Conservation (phyloP, 35 echinoderm and acorn worm species). For the Apostichopus parvimensis region DNA sequence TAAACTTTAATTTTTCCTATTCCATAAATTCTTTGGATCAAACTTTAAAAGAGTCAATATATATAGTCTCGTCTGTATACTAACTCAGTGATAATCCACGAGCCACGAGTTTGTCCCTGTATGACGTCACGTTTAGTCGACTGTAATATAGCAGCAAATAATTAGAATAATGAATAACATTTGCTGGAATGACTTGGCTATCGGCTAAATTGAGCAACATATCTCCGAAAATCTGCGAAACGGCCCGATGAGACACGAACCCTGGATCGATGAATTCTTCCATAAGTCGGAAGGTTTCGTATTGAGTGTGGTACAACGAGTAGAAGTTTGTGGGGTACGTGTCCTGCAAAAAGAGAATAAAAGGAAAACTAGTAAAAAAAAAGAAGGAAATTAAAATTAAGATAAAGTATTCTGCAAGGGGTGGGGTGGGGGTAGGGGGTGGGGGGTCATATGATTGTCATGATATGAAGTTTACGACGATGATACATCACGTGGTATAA, state of each 20-base stretch:
- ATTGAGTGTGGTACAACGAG: constrained; percentile 78
- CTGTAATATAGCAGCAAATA: not conserved
- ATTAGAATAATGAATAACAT: constrained; percentile 13
- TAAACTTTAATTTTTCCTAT: too few relatives aligned
- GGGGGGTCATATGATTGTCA: too few relatives aligned
- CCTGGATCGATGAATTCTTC: constrained; percentile 77
- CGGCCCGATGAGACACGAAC: constrained; percentile 56
- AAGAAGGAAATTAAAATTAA: too few relatives aligned
- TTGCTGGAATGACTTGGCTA: constrained; percentile 50
- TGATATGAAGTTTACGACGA: too few relatives aligned
- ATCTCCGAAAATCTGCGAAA: constrained; percentile 58
- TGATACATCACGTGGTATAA: too few relatives aligned
- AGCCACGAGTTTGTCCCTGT: not conserved
- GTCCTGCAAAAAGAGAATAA: not conserved
- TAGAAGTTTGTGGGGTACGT: constrained; percentile 52
- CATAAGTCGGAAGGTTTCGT: constrained; percentile 79
- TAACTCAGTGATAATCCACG: not conserved
- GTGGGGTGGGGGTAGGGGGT: too few relatives aligned
- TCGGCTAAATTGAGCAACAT: constrained; percentile 61
- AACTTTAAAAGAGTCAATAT: too few relatives aligned
- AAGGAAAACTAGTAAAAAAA: not conserved
- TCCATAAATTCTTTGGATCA: too few relatives aligned
- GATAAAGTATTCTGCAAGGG: too few relatives aligned
- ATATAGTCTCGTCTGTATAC: not conserved
- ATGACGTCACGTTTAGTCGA: not conserved